A percentile compares a stretch with the other conserved stretches of the same genome.
These are phyloP conservation scores for Oncorhynchus masou DNA, from an alignment of 2,113 vertebrate genomes.

Conservation along the genomic window DNA sequence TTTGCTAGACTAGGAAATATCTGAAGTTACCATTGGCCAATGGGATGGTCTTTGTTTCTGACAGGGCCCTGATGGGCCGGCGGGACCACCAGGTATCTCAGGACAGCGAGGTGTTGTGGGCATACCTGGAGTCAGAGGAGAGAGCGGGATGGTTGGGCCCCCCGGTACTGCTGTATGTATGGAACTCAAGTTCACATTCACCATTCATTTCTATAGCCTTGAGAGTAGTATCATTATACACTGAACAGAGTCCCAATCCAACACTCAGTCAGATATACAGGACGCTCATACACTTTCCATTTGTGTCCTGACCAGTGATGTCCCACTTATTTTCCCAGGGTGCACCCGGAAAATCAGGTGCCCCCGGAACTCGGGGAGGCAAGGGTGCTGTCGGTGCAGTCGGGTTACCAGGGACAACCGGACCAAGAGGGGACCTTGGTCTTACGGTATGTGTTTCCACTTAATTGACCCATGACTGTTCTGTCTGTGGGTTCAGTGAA, in stretches of 20 bases:
- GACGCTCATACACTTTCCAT: no score
- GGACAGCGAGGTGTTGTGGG: conserved; percentile 96
- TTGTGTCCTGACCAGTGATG: background rate
- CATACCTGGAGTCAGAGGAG: conserved; percentile 89
- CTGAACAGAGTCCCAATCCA: no score
- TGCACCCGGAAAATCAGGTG: conserved; percentile 87
- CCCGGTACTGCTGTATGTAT: conserved; percentile 87
- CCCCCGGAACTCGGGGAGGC: conserved; percentile 80
- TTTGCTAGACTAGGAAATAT: no score
- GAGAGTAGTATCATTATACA: background rate
- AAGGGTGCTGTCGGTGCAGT: conserved; percentile 85
- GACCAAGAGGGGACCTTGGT: conserved; percentile 89
- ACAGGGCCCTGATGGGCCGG: conserved; percentile 92
- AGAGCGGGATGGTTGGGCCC: conserved; percentile 88
- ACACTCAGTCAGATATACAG: no score
- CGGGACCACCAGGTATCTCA: conserved; percentile 84
- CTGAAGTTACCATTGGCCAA: no score
- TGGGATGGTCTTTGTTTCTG: background rate
- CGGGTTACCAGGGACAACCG: conserved; percentile 84
- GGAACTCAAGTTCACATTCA: background rate
- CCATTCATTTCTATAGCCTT: no score
- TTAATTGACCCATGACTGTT: background rate
- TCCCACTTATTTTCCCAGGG: conserved; percentile 74
- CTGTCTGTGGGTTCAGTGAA: no score
- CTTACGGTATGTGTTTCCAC: conserved; percentile 78